phyloP scores from a whole-genome alignment of 2,113 vertebrate genomes.

The Chionodraco myersi region DNA sequence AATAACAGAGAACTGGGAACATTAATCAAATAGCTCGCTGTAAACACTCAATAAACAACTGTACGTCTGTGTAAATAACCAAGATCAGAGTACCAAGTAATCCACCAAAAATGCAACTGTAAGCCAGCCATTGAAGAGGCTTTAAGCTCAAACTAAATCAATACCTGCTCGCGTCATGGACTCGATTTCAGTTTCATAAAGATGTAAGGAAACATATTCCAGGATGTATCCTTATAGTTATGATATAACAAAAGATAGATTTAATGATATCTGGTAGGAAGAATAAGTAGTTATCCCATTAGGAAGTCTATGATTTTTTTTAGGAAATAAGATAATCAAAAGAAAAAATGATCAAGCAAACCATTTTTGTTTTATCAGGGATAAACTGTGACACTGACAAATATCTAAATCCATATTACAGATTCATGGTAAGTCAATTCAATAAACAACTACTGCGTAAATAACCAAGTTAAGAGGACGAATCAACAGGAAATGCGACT shows the following conservation, averaged over 20 bases:
- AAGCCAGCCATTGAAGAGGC: not conserved
- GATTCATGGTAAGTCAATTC: not conserved
- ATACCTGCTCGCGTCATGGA: constrained; percentile 45
- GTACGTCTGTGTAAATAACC: constrained; percentile 25
- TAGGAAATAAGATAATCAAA: too few species aligned
- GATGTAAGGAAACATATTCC: too few species aligned
- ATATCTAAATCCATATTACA: too few species aligned
- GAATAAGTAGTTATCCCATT: too few species aligned
- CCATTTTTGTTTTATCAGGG: too few species aligned
- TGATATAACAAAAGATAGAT: too few species aligned
- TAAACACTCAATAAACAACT: constrained; percentile 52
- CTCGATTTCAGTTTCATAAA: not conserved
- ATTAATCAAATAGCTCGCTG: constrained; percentile 42
- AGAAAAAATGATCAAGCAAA: too few species aligned
- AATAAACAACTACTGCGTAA: constrained; percentile 42
- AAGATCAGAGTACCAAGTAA: constrained; percentile 4
- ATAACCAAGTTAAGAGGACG: constrained; percentile 19
- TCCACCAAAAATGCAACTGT: constrained; percentile 14
- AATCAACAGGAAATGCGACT: constrained; percentile 15
- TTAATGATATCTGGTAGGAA: too few species aligned
- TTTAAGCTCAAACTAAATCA: constrained; percentile 35
- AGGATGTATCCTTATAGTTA: too few species aligned
- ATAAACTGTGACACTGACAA: too few species aligned
- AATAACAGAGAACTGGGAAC: constrained; percentile 26
- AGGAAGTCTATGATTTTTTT: too few species aligned